phyloP scores from a whole-genome alignment of 2,113 vertebrate species.

The Rhinoptilus africanus region DNA sequence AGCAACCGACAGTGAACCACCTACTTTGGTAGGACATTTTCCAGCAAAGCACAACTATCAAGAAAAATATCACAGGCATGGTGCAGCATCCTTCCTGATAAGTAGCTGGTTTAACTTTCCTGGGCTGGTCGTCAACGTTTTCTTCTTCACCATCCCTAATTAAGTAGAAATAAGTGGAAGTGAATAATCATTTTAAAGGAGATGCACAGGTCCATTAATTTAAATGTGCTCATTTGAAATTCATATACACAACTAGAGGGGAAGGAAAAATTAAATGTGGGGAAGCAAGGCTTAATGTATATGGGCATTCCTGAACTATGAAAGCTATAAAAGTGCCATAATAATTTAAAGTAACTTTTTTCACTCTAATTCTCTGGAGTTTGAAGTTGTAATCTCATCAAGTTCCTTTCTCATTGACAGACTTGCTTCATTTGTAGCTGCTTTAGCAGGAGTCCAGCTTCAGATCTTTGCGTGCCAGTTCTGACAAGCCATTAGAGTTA shows the following conservation, averaged over 20 bases:
- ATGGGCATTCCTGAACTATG: neutral
- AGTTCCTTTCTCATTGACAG: neutral
- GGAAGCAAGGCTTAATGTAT: neutral
- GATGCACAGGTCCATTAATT: neutral
- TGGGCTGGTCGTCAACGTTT: neutral
- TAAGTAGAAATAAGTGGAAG: neutral
- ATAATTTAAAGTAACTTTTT: neutral
- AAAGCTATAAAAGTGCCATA: neutral
- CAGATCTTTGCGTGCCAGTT: neutral
- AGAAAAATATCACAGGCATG: neutral
- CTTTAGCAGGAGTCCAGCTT: neutral
- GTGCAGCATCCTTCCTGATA: neutral
- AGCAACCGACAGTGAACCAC: neutral
- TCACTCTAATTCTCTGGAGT: neutral
- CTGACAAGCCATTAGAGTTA: neutral
- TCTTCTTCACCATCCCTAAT: neutral
- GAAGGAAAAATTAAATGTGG: fast-evolving
- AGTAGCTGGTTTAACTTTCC: neutral
- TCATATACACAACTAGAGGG: neutral
- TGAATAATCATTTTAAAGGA: neutral
- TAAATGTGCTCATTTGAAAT: neutral
- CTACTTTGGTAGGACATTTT: neutral
- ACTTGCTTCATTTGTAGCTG: neutral
- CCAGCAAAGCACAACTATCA: neutral
- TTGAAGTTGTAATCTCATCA: neutral